phyloP scores from a whole-genome alignment of 2,888 invertebrate genomes.

The Ischnus inquisitorius region DNA sequence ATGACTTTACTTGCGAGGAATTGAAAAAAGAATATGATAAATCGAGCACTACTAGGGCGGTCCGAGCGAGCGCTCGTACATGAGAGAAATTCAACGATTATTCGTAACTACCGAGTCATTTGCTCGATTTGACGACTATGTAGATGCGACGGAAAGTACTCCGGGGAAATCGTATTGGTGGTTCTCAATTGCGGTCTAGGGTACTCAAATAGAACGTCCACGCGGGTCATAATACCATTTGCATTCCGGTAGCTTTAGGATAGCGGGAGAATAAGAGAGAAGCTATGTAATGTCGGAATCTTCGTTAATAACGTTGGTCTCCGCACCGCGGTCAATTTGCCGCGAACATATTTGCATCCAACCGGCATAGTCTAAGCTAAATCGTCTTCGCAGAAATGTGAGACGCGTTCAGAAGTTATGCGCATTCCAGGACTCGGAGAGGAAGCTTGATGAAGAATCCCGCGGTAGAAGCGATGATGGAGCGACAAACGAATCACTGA shows the following conservation, averaged over 20 bases:
- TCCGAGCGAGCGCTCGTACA: background rate
- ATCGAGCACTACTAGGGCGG: background rate
- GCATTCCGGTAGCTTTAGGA: conserved; percentile 74
- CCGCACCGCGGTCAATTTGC: conserved; percentile 37
- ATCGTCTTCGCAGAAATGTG: conserved; percentile 15
- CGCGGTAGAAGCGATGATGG: background rate
- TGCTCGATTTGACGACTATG: conserved; percentile 41
- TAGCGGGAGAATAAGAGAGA: background rate
- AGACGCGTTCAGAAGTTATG: conserved; percentile 19
- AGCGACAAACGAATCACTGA: conserved; percentile 46
- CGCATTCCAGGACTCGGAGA: conserved; percentile 34
- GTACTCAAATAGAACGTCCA: conserved; percentile 13
- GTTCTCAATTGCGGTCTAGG: conserved; percentile 39
- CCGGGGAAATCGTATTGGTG: conserved; percentile 24
- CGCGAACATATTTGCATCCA: conserved; percentile 10
- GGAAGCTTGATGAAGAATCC: conserved; percentile 26
- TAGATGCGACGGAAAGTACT: conserved; percentile 24
- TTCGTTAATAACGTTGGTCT: conserved; percentile 45
- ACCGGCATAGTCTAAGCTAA: background rate
- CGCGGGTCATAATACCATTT: conserved; percentile 76
- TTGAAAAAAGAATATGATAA: conserved; percentile 1
- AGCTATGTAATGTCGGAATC: conserved; percentile 35
- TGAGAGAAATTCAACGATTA: conserved; percentile 13
- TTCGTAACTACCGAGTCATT: conserved; percentile 43
- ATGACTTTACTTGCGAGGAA: background rate